Evolutionary conservation across 2,113 vertebrate species (phyloP).

Genomic region (Scophthalmus maximus): DNA sequence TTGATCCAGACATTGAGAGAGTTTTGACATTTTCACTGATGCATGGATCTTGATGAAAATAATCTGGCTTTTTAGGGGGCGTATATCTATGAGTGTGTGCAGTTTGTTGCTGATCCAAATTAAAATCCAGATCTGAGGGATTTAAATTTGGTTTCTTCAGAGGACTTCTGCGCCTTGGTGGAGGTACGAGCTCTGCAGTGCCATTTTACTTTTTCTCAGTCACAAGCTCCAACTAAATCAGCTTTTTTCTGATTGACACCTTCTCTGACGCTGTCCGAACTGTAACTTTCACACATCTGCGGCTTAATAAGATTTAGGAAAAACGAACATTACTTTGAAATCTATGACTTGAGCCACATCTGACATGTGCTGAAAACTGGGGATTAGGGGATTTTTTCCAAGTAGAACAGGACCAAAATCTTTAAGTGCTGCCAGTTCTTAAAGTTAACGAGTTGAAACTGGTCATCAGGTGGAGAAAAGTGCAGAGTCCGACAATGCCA

Average conservation of each 20-base stretch:
- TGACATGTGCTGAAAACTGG: slow-evolving; percentile 10
- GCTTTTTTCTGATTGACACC: slow-evolving; percentile 7
- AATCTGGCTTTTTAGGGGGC: too few species aligned
- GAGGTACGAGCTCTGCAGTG: too few species aligned
- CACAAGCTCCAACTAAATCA: slow-evolving; percentile 14
- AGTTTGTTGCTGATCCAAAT: too few species aligned
- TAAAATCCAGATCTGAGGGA: too few species aligned
- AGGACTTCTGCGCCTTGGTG: too few species aligned
- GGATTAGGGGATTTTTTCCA: neutral
- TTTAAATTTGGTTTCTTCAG: too few species aligned
- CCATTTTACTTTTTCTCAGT: too few species aligned
- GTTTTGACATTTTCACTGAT: too few species aligned
- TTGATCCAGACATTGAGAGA: too few species aligned
- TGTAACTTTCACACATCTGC: slow-evolving; percentile 37
- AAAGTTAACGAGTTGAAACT: slow-evolving; percentile 36
- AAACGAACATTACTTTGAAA: slow-evolving; percentile 47
- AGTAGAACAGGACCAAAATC: neutral
- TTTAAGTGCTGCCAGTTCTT: slow-evolving; percentile 24
- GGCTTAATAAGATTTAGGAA: slow-evolving; percentile 1
- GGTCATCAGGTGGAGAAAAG: slow-evolving; percentile 28
- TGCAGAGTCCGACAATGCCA: slow-evolving; percentile 1
- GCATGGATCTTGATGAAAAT: too few species aligned
- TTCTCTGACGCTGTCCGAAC: neutral
- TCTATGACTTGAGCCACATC: slow-evolving; percentile 45
- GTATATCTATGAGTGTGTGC: too few species aligned